These are phyloP conservation scores for Chamaetylas fuelleborni DNA, from an alignment of 2,113 vertebrate genomes.

Conservation along the genomic window DNA sequence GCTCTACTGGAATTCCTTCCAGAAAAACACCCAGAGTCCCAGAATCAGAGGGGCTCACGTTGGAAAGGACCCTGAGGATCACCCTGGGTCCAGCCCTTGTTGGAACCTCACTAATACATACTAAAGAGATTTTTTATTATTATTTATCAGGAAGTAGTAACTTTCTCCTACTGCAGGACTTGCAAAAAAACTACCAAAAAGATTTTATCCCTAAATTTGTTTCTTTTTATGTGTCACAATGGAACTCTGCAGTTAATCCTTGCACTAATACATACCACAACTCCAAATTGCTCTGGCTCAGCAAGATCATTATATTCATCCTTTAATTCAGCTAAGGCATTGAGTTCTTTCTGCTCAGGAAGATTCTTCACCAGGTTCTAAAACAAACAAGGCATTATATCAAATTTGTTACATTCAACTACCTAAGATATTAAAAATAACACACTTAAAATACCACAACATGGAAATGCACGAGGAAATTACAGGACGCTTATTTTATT, in stretches of 20 bases:
- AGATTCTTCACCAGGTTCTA: constrained; percentile 97
- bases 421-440: constrained; percentile 1
- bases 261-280: constrained; percentile 86
- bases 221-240: background rate
- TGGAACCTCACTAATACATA: background rate
- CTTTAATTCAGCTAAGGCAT: constrained; percentile 87
- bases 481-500: background rate
- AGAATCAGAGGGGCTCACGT: background rate
- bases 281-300: constrained; percentile 95
- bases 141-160: background rate
- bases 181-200: background rate
- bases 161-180: background rate
- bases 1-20: background rate
- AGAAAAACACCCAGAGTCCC: background rate
- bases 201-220: background rate
- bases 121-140: background rate
- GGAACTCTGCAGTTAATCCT: background rate
- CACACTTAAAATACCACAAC: background rate
- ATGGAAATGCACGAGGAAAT: background rate
- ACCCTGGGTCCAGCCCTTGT: fast-evolving
- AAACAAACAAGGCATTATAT: constrained; percentile 49
- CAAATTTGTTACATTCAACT: background rate
- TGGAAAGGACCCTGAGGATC: background rate
- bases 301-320: constrained; percentile 92
- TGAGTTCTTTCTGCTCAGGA: constrained; percentile 93